These are phyloP conservation scores for Vicugna pacos DNA, from an alignment of 2,113 vertebrate species.

Conservation along the genomic window DNA sequence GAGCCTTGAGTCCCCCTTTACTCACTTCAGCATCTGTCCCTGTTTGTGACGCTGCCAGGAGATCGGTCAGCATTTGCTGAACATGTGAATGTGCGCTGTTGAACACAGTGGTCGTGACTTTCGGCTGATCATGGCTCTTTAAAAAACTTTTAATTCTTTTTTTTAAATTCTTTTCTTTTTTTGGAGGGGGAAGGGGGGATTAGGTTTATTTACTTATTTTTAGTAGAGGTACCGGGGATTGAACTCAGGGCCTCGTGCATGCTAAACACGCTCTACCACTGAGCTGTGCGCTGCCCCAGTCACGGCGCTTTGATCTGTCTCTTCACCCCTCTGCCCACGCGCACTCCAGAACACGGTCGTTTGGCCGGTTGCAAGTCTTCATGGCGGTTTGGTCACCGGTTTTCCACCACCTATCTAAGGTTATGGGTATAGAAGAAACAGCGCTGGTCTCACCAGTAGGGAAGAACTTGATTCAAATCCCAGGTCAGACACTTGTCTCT, in stretches of 20 bases:
- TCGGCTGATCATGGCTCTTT: background rate
- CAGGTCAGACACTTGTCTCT: background rate
- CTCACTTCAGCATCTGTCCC: background rate
- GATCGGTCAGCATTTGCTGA: too few relatives aligned
- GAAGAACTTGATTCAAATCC: background rate
- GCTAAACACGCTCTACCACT: too few relatives aligned
- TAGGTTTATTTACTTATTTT: too few relatives aligned
- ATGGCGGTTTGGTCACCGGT: fast-evolving
- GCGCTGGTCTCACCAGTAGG: fast-evolving
- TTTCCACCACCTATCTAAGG: background rate
- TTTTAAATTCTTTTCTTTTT: too few relatives aligned
- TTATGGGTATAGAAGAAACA: background rate
- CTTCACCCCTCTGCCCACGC: background rate
- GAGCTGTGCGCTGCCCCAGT: too few relatives aligned
- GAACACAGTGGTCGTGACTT: fast-evolving
- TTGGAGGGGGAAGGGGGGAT: too few relatives aligned
- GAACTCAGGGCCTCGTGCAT: too few relatives aligned
- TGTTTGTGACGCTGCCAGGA: background rate
- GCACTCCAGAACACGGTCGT: background rate
- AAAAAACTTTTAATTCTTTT: too few relatives aligned
- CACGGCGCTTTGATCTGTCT: background rate
- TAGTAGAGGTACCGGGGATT: too few relatives aligned
- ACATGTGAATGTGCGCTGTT: fast-evolving
- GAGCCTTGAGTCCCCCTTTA: fast-evolving
- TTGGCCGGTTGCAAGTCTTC: background rate